Percentiles rank a stretch among this genome's conserved stretches.
Evolutionary conservation across 2,797 vertebrate species (phyloP).

Genomic region (Trichosurus vulpecula): DNA sequence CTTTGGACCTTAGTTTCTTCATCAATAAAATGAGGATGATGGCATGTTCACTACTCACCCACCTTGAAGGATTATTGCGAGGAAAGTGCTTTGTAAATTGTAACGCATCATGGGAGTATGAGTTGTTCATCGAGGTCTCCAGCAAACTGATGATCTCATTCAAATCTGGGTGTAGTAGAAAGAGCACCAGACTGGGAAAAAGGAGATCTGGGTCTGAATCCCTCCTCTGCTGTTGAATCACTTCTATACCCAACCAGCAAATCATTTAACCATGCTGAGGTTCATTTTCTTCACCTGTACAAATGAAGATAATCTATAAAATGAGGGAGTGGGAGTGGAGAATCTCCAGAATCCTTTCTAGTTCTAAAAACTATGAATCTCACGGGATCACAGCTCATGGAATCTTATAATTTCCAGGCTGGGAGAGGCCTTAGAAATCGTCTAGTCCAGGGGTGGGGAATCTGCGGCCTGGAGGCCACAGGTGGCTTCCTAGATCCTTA

Average conservation of each 20-base stretch:
- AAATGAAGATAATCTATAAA: not conserved
- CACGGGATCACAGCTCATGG: not conserved
- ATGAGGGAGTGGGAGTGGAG: not conserved
- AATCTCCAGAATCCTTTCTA: conserved; percentile 38
- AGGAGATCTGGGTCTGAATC: not conserved
- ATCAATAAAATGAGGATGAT: not conserved
- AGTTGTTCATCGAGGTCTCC: not conserved
- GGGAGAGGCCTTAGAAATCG: not conserved
- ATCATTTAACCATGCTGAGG: conserved; percentile 13
- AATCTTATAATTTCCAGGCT: not conserved
- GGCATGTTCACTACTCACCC: not conserved
- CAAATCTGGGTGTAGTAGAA: not conserved
- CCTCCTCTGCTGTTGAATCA: not conserved
- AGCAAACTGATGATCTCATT: not conserved
- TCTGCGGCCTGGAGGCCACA: no score
- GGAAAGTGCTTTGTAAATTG: not conserved
- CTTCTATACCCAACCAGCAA: conserved; percentile 6
- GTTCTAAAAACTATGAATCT: conserved; percentile 49
- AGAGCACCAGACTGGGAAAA: not conserved
- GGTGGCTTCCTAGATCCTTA: no score
- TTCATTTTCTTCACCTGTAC: conserved; percentile 6
- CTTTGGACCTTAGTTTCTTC: not conserved
- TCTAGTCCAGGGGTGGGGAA: no score
- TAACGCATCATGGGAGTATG: not conserved
- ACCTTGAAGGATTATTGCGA: not conserved